Evolutionary conservation across 2,797 vertebrate genomes (phyloP), one percentile per base, ranked within the genome.

Genomic region (Gila robusta): DNA sequence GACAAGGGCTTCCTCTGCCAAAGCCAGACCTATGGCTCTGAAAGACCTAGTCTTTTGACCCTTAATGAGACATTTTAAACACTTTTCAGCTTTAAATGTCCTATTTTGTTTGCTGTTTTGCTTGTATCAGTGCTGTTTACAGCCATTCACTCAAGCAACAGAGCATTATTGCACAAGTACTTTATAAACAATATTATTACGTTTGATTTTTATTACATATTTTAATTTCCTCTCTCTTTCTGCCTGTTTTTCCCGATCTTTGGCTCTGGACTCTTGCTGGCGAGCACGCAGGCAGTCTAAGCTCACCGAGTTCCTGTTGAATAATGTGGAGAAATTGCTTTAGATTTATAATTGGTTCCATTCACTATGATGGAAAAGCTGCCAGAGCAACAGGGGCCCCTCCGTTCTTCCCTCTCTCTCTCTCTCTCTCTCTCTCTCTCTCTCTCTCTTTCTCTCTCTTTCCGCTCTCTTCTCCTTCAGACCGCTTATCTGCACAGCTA

Each of bases 271-370:
- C 92, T 91, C 79, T 91, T 91, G 87, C 82, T 93, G 90, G 82
- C 80, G 81, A 56, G 54, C 87, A 85, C 39, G 84, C 91, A 92
- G 89, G 87, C 91, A 82, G 76, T 87, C 83, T 67, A 19, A 66
- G 84, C 84, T 76, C 88, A 88, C 84, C 77, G 87, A 83, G 91
- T 93, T 95, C 94, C 92, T 92, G 91, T 91, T 93, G 94, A 95
- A 95, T 95, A 95, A 95, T 95, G 94, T 93, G 93, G 89, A 94
- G 94, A 95, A 95, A 95, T 96, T 95, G 93, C 94, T 95, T 94
- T 94, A 95, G 94, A 95, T 96, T 95, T 96, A 93, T 95, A 96
- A 96, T 96, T 95, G 95, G 94, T 96, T 96, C 95, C 95, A 96
- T 96, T 95, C 94, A 94, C 91, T 91, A 93, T 94, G 93, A 94